phyloP scores from a whole-genome alignment of 2,888 invertebrate species.

The Erebia aethiops region DNA sequence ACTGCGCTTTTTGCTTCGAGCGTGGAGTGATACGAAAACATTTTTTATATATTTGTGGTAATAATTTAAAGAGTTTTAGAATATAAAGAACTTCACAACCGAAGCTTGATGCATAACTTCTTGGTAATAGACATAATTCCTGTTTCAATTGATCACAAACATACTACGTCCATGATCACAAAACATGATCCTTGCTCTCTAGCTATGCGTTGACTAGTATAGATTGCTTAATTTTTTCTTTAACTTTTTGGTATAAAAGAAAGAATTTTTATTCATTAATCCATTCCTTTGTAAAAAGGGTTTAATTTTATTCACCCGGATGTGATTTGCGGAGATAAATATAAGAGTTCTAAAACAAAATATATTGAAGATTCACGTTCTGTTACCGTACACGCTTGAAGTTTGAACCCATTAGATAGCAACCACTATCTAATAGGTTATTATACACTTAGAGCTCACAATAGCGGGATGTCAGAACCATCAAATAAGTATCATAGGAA shows the following conservation, averaged over 20 bases:
- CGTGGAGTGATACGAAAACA: not conserved
- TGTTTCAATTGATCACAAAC: not conserved
- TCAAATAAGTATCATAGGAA: not conserved
- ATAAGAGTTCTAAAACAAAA: too few relatives aligned
- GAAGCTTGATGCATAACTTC: not conserved
- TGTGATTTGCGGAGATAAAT: too few relatives aligned
- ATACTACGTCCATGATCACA: not conserved
- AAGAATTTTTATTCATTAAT: too few relatives aligned
- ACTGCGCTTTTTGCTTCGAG: not conserved
- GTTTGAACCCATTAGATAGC: too few relatives aligned
- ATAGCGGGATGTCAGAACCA: not conserved
- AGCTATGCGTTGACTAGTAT: not conserved
- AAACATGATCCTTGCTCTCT: not conserved
- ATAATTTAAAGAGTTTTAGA: not conserved
- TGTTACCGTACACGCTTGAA: too few relatives aligned
- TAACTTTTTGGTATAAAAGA: too few relatives aligned
- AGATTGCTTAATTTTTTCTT: too few relatives aligned
- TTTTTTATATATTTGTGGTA: not conserved
- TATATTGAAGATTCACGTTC: too few relatives aligned
- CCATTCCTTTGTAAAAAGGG: too few relatives aligned
- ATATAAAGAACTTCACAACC: conserved; percentile 11
- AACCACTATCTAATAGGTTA: not conserved
- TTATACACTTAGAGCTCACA: not conserved
- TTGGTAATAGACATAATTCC: not conserved
- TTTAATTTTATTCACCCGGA: too few relatives aligned